A percentile compares a stretch with the other conserved stretches of the same genome.
Conservation (phyloP, 2,113 vertebrate genomes). For the Rhinoderma darwinii region DNA sequence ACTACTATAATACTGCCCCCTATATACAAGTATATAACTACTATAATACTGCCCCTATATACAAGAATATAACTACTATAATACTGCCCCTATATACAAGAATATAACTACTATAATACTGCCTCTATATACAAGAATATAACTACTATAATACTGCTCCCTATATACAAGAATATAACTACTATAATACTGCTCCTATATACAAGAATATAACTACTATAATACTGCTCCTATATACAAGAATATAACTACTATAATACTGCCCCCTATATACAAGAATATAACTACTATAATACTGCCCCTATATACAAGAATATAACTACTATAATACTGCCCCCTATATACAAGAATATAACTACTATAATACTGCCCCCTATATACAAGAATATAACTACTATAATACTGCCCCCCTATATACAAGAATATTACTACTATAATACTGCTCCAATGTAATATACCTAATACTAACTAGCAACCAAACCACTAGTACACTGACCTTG, state of each 20-base stretch:
- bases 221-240: slow-evolving; percentile 1
- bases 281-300: slow-evolving; percentile 16
- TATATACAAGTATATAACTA: not conserved
- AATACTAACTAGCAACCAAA: too few relatives aligned
- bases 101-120: slow-evolving; percentile 6
- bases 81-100: not conserved
- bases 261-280: not conserved
- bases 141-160: not conserved
- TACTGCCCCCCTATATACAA: not conserved
- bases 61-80: not conserved
- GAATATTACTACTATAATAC: slow-evolving; percentile 14
- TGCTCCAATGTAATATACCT: not conserved
- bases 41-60: not conserved
- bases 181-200: slow-evolving; percentile 7
- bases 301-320: not conserved
- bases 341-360: slow-evolving; percentile 4
- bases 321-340: slow-evolving; percentile 11
- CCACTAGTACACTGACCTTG: too few relatives aligned
- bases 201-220: slow-evolving; percentile 15
- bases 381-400: slow-evolving; percentile 17
- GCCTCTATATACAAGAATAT: not conserved
- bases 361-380: slow-evolving; percentile 2
- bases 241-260: not conserved
- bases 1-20: too few relatives aligned
- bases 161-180: not conserved